phyloP scores from a whole-genome alignment of 2,888 invertebrate genomes.

The Saturnia pavonia region DNA sequence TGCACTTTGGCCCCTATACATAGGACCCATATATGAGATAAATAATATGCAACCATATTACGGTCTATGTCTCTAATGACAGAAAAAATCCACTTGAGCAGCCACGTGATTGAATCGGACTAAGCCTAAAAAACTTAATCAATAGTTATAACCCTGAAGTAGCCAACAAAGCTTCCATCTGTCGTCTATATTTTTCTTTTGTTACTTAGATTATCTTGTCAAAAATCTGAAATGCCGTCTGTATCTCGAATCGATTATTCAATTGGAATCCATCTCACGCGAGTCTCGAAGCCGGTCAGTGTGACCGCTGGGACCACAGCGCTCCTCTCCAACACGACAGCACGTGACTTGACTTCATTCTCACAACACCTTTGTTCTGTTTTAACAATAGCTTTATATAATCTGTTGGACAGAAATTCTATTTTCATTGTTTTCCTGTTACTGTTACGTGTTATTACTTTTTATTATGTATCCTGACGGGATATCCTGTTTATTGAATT shows the following conservation, averaged over 20 bases:
- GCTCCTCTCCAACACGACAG: conserved; percentile 50
- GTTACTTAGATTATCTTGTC: conserved; percentile 22
- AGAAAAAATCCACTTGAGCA: no score
- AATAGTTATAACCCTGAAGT: not conserved
- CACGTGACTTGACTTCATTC: conserved; percentile 63
- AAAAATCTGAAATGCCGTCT: conserved; percentile 26
- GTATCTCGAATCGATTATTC: conserved; percentile 63
- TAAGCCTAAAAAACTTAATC: not conserved
- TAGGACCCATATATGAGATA: no score
- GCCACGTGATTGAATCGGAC: no score
- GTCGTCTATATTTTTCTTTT: no score
- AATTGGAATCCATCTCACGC: conserved; percentile 68
- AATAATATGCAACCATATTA: no score
- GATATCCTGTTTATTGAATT: not conserved
- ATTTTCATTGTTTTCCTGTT: conserved; percentile 22
- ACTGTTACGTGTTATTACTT: conserved; percentile 24
- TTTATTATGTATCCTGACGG: not conserved
- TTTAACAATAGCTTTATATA: conserved; percentile 21
- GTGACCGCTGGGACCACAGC: conserved; percentile 44
- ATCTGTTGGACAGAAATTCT: conserved; percentile 20
- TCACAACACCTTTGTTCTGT: conserved; percentile 45
- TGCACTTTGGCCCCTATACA: no score
- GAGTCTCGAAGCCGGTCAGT: conserved; percentile 65
- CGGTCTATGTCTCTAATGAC: no score
- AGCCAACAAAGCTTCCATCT: not conserved